phyloP scores from a whole-genome alignment of 2,888 invertebrate species.

The Apoda limacodes region DNA sequence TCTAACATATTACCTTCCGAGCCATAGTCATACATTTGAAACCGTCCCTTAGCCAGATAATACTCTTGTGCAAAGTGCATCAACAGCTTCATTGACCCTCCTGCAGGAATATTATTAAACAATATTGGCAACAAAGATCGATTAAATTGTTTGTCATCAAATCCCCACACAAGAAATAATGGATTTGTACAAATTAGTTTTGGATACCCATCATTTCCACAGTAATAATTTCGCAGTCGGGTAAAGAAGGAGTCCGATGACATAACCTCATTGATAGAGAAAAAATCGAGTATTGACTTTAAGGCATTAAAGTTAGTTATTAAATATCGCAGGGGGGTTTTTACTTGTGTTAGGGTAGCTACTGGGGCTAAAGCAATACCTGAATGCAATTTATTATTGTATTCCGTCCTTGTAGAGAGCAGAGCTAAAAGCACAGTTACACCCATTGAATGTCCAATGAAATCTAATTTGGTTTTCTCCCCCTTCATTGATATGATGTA shows the following conservation, averaged over 20 bases:
- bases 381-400: slow-evolving; percentile 27
- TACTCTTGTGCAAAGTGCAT: slow-evolving; percentile 42
- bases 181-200: slow-evolving; percentile 35
- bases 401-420: slow-evolving; percentile 26
- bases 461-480: slow-evolving; percentile 24
- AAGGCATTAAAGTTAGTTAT: slow-evolving; percentile 21
- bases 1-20: slow-evolving; percentile 25
- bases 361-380: slow-evolving; percentile 34
- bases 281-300: slow-evolving; percentile 22
- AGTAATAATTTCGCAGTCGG: too few species aligned
- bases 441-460: slow-evolving; percentile 37
- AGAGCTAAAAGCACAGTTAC: slow-evolving; percentile 32
- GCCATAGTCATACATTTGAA: slow-evolving; percentile 33
- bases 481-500: slow-evolving; percentile 24
- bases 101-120: slow-evolving; percentile 39
- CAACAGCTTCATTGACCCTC: slow-evolving; percentile 43
- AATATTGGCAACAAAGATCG: slow-evolving; percentile 23
- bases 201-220: slow-evolving; percentile 30
- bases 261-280: slow-evolving; percentile 29
- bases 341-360: slow-evolving; percentile 30
- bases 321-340: slow-evolving; percentile 30
- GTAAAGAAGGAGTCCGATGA: slow-evolving; percentile 34
- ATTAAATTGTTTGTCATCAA: slow-evolving; percentile 31
- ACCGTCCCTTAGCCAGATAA: slow-evolving; percentile 34
- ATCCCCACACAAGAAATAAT: slow-evolving; percentile 33